phyloP scores from a whole-genome alignment of 1,140 invertebrate species.

The Cyrtorhinus lividipennis region DNA sequence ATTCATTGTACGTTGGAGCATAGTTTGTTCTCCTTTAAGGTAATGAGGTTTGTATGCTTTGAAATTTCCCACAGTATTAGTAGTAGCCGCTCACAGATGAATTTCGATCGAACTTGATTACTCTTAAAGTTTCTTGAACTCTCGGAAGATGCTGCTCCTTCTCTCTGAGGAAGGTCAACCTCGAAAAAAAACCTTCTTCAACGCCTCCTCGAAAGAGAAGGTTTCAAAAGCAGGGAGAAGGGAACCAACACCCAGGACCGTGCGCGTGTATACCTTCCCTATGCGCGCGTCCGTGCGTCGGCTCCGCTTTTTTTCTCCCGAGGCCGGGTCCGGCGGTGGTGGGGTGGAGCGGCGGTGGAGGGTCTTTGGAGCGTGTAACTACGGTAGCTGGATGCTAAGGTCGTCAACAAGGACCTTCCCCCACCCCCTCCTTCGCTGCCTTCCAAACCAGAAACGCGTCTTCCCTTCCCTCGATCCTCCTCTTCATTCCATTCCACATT shows the following conservation, averaged over 20 bases:
- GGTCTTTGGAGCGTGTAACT: background rate
- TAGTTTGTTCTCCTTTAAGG: too few species aligned
- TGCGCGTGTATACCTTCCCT: too few species aligned
- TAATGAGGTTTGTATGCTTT: too few species aligned
- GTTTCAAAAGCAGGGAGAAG: background rate
- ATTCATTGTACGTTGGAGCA: too few species aligned
- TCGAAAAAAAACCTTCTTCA: too few species aligned
- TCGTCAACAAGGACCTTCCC: constrained; percentile 11
- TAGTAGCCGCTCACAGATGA: too few species aligned
- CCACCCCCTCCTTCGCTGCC: constrained; percentile 5
- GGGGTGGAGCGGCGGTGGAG: background rate
- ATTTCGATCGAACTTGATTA: too few species aligned
- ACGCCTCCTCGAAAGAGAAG: too few species aligned
- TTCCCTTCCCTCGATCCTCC: background rate
- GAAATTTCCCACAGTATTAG: too few species aligned
- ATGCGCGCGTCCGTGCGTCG: background rate
- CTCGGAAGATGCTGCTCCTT: too few species aligned
- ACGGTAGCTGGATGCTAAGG: constrained; percentile 3
- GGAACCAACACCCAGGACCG: background rate
- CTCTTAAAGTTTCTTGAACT: too few species aligned
- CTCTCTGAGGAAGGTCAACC: too few species aligned
- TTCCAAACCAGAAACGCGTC: constrained; percentile 1
- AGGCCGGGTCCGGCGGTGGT: background rate
- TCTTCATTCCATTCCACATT: background rate
- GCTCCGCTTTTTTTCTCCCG: background rate